phyloP scores from a whole-genome alignment of 2,888 invertebrate species.

The Lasioglossum calceatum region DNA sequence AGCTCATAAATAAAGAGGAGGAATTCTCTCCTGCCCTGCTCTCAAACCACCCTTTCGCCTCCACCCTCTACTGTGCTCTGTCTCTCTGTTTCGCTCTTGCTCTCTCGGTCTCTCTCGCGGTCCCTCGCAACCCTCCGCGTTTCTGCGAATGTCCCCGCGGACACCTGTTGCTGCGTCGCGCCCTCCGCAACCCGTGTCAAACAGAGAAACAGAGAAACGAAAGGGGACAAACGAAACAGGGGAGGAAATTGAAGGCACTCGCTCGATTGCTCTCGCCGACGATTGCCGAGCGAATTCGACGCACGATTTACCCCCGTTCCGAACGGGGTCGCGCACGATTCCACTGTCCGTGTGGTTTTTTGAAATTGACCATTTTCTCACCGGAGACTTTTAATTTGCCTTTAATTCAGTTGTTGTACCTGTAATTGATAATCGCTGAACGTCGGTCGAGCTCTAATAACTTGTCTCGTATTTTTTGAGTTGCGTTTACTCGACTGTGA shows the following conservation, averaged over 20 bases:
- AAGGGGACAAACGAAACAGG: conserved; percentile 37
- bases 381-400: background rate
- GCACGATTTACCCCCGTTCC: conserved; percentile 37
- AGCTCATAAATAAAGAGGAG: conserved; percentile 84
- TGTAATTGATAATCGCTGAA: no score
- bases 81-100: conserved; percentile 51
- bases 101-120: conserved; percentile 66
- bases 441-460: no score
- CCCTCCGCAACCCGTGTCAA: conserved; percentile 59
- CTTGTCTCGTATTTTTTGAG: no score
- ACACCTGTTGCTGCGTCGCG: conserved; percentile 82
- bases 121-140: conserved; percentile 75
- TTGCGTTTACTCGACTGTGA: no score
- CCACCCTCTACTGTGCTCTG: conserved; percentile 61
- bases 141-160: conserved; percentile 84
- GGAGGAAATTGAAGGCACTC: conserved; percentile 68
- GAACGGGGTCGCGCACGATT: background rate
- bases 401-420: no score
- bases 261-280: conserved; percentile 58
- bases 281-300: conserved; percentile 47
- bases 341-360: background rate
- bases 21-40: conserved; percentile 73
- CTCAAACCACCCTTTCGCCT: conserved; percentile 69
- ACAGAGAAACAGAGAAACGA: conserved; percentile 67
- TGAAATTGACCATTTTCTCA: background rate